Conservation (phyloP, 2,888 invertebrate genomes). For the Nowickia ferox region DNA sequence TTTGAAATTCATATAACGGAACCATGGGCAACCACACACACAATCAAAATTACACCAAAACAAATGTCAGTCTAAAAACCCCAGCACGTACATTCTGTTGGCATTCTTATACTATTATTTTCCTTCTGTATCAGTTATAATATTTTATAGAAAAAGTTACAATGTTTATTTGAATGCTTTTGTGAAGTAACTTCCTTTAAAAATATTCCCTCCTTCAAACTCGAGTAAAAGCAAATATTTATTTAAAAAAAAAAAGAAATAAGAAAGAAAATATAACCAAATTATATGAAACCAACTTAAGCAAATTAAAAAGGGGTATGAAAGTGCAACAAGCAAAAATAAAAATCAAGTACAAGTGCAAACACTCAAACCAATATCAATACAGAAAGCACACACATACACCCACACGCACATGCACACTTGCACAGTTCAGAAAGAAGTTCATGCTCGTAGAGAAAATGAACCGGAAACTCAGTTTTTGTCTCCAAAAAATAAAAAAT, state of each 20-base stretch:
- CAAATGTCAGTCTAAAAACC: conserved; percentile 3
- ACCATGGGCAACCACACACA: conserved; percentile 43
- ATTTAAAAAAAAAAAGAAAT: neutral
- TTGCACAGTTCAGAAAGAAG: neutral
- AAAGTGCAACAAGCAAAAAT: conserved; percentile 21
- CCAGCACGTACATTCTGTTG: neutral
- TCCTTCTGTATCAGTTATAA: neutral
- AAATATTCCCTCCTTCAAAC: conserved; percentile 2
- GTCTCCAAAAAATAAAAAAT: neutral
- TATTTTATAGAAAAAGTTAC: neutral
- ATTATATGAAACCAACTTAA: conserved; percentile 43
- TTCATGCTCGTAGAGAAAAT: conserved; percentile 24
- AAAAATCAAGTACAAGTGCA: conserved; percentile 37
- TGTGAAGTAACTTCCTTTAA: conserved; percentile 11
- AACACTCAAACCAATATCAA: conserved; percentile 26
- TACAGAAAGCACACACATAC: neutral
- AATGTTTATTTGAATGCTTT: conserved; percentile 47
- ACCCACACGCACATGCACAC: neutral
- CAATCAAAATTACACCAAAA: conserved; percentile 32
- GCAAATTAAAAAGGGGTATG: conserved; percentile 40
- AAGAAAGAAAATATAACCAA: conserved; percentile 19
- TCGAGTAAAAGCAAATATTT: conserved; percentile 32
- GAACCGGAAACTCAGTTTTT: conserved; percentile 46
- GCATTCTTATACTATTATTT: neutral
- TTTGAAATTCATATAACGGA: conserved; percentile 1